These are phyloP conservation scores for Crotalus viridis DNA, from an alignment of 2,113 vertebrate species.

Conservation along the genomic window DNA sequence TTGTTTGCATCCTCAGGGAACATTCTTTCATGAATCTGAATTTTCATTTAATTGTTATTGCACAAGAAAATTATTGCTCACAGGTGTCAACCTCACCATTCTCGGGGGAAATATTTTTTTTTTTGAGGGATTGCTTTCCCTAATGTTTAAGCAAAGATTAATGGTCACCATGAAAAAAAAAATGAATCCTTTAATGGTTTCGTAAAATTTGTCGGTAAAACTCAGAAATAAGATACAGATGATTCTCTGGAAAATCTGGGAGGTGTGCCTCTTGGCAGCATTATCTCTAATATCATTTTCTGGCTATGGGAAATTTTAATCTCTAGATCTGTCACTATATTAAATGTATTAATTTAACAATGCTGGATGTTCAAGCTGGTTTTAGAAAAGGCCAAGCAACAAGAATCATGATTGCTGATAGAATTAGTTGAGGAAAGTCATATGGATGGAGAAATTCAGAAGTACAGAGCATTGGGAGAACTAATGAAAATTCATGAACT, in stretches of 20 bases:
- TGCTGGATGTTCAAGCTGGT: neutral
- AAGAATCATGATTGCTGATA: neutral
- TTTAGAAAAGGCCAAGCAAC: neutral
- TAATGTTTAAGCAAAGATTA: neutral
- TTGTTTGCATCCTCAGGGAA: neutral
- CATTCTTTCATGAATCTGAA: neutral
- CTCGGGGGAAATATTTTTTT: neutral
- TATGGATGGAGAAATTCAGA: neutral
- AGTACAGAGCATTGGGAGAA: no score
- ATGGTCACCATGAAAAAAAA: neutral
- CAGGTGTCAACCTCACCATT: neutral
- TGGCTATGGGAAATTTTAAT: neutral
- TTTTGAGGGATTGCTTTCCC: neutral
- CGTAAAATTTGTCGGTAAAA: neutral
- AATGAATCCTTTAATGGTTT: neutral
- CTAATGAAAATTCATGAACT: no score
- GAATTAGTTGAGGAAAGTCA: neutral
- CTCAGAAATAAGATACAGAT: neutral
- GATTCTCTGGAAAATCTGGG: neutral
- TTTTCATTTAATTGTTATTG: neutral
- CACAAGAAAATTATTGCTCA: neutral
- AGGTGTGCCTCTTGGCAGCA: neutral
- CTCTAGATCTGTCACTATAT: no score
- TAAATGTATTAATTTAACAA: neutral
- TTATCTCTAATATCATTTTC: neutral